Conservation (phyloP, 2,888 invertebrate species). For the Ectemnius cavifrons region DNA sequence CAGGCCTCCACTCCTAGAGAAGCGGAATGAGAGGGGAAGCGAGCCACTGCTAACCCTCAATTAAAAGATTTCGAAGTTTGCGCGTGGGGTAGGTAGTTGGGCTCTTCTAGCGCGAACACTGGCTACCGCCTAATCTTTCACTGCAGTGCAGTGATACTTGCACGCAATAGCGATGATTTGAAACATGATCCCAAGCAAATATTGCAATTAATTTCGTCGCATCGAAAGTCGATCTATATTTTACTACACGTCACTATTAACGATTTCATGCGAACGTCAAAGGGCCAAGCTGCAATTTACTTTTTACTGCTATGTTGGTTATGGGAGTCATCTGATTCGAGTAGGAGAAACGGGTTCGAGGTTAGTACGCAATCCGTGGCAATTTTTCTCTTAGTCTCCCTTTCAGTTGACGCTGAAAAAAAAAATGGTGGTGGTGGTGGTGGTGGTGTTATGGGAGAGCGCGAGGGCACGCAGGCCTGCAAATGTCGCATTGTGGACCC, state of each 20-base stretch:
- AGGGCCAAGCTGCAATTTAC: neutral
- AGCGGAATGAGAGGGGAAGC: neutral
- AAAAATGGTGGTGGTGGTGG: too few species aligned
- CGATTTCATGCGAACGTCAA: neutral
- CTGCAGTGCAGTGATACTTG: too few species aligned
- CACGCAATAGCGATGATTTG: too few species aligned
- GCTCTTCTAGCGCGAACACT: slow-evolving; percentile 4
- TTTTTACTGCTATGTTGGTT: neutral
- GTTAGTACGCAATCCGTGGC: slow-evolving; percentile 27
- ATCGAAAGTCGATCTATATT: neutral
- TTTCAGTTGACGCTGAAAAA: neutral
- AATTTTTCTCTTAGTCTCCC: slow-evolving; percentile 31
- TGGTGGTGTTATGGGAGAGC: slow-evolving; percentile 43
- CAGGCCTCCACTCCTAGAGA: slow-evolving; percentile 26
- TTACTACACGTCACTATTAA: too few species aligned
- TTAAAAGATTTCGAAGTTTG: slow-evolving; percentile 42
- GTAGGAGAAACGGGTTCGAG: slow-evolving; percentile 30
- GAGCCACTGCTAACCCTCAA: slow-evolving; percentile 29
- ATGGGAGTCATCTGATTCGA: slow-evolving; percentile 19
- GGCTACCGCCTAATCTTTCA: neutral
- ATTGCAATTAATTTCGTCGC: too few species aligned
- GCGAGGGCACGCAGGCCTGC: slow-evolving; percentile 43
- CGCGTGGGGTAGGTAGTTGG: slow-evolving; percentile 18
- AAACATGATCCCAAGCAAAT: too few species aligned
- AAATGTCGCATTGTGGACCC: slow-evolving; percentile 59